Conservation (phyloP, 2,797 vertebrate genomes). For the Pangasius mekongensis region DNA sequence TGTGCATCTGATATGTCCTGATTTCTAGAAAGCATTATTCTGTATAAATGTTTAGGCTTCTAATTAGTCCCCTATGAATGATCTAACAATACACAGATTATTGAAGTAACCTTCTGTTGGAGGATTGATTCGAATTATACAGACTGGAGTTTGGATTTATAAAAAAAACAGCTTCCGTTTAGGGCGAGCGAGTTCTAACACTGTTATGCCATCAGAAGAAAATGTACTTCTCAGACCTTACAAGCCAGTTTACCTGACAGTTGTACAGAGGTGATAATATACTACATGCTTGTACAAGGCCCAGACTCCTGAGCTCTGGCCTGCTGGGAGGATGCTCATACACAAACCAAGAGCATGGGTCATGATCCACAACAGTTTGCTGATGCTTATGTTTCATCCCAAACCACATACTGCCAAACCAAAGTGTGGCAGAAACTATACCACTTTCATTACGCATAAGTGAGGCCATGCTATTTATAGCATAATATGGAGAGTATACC, state of each 20-base stretch:
- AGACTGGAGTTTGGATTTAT: too few relatives aligned
- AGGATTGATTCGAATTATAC: neutral
- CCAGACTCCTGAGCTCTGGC: neutral
- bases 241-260: neutral
- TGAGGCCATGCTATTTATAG: neutral
- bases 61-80: neutral
- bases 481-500: neutral
- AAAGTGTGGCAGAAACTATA: neutral
- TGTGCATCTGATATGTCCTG: neutral
- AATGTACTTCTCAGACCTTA: neutral
- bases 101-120: neutral
- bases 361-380: neutral
- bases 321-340: neutral
- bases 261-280: conserved; percentile 10
- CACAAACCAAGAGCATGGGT: neutral
- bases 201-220: neutral
- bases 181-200: neutral
- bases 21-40: neutral
- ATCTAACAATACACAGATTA: neutral
- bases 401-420: neutral
- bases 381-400: neutral
- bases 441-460: neutral
- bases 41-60: neutral
- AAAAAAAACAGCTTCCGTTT: neutral
- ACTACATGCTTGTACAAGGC: neutral